Percentiles rank a stretch among this genome's conserved stretches.
These are phyloP conservation scores for Drosophila kepulauana DNA, from an alignment of 1,140 invertebrate genomes.

Conservation along the genomic window DNA sequence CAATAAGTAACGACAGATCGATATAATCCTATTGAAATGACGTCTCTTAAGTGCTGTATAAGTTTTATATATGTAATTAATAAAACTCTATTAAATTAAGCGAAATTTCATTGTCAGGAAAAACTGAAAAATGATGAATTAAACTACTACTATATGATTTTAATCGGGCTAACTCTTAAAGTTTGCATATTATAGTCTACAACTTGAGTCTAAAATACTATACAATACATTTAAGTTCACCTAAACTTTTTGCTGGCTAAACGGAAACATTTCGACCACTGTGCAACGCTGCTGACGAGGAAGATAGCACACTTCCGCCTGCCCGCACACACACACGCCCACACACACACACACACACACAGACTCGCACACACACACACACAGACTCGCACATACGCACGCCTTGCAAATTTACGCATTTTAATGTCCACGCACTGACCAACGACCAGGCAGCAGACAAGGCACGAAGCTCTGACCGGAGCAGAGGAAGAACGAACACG, in stretches of 20 bases:
- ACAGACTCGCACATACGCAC: slow-evolving; percentile 23
- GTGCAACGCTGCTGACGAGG: slow-evolving; percentile 23
- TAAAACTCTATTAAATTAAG: no score
- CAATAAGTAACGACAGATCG: no score
- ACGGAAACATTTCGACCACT: not conserved
- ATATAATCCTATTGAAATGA: no score
- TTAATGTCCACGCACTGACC: slow-evolving; percentile 61
- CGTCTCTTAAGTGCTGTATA: no score
- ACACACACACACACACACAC: slow-evolving; percentile 28
- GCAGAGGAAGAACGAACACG: not conserved
- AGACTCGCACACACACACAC: slow-evolving; percentile 1
- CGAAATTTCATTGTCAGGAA: no score
- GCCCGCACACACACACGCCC: slow-evolving; percentile 6
- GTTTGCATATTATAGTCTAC: no score
- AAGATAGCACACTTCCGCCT: not conserved
- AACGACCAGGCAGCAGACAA: slow-evolving; percentile 36
- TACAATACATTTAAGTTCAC: no score
- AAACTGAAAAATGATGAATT: no score
- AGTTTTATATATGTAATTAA: no score
- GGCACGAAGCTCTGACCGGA: slow-evolving; percentile 4
- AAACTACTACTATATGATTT: no score
- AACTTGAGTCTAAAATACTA: no score
- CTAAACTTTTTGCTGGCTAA: not conserved
- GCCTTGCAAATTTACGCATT: slow-evolving; percentile 75
- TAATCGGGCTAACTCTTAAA: no score